Base-by-base conservation (phyloP, 1,140 invertebrate genomes). In the Drosophila azteca region DNA sequence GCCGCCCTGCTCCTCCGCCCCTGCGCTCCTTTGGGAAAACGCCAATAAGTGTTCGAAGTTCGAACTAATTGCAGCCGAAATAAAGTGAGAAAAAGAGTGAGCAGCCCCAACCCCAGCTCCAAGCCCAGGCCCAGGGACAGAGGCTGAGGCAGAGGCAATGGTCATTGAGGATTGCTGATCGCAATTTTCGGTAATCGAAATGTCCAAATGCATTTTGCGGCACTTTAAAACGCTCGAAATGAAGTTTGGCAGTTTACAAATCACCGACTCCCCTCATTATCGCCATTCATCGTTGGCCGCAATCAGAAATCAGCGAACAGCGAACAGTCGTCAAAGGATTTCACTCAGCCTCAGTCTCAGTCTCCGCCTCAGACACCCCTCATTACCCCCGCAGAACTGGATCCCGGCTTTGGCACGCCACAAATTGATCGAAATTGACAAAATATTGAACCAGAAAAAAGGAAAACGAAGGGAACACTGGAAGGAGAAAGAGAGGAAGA, bases 361-460 rank as follows among this genome's bases (percentile, higher is more conserved):
- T 1, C 17, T 1, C 17, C 0, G 17, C 17, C 17, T 20, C 17
- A 20, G 17, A 20, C 17, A 20, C 31, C n/a, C n/a, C n/a, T n/a
- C n/a, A 60, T 58, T 73, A 48, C 44, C 57, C 43, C 26, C 22
- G 24, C 24, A 60, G 15, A 50, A 66, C 61, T 31, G 24, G 58
- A 24, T 50, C 15, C n/a, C 31, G 22, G 31, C 60, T 51, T 67
- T 87, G 83, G 83, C 83, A 88, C 85, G 79, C 79, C 85, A 87
- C 83, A 87, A 87, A 87, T 87, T 87, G 83, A 87, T 88, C 83
- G 84, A 87, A 87, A 87, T 88, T 87, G 83, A 88, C 82, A 87
- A 87, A 87, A 87, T 88, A 88, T 88, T 87, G 79, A 68, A 48
- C 59, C 48, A 62, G 46, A 69, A 54, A 63, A 59, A 52, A 44